A percentile compares a stretch with the other conserved stretches of the same genome.
Evolutionary conservation across 2,797 vertebrate species (phyloP).

Genomic region (Acipenser oxyrinchus): DNA sequence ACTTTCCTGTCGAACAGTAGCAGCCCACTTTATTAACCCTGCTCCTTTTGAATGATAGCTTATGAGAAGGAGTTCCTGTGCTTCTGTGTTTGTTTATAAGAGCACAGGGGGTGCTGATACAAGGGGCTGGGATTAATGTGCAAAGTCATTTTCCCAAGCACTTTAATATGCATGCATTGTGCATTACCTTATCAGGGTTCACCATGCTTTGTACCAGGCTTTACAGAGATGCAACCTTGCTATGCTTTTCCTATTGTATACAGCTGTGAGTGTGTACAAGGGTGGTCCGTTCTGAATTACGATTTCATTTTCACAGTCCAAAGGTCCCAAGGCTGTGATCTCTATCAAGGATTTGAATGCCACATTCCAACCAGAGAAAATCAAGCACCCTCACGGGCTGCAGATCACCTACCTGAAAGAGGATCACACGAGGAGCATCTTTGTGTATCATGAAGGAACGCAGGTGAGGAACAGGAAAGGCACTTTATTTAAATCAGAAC

Average conservation of each 20-base stretch:
- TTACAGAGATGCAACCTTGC: neutral
- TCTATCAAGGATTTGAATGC: slow-evolving; percentile 74
- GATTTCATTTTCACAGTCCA: slow-evolving; percentile 46
- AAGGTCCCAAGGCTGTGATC: slow-evolving; percentile 76
- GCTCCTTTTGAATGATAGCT: no score
- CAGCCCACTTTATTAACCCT: no score
- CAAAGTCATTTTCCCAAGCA: no score
- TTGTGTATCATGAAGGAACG: slow-evolving; percentile 76
- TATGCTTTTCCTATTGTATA: neutral
- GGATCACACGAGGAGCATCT: slow-evolving; percentile 70
- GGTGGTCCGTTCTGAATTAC: neutral
- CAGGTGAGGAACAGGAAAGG: slow-evolving; percentile 53
- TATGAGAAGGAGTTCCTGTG: no score
- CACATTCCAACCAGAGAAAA: slow-evolving; percentile 83
- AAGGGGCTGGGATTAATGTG: no score
- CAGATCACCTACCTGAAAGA: slow-evolving; percentile 73
- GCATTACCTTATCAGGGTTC: no score
- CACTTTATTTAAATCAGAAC: neutral
- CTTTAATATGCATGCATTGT: no score
- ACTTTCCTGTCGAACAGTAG: no score
- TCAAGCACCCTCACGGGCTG: slow-evolving; percentile 70
- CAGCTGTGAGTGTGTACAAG: neutral
- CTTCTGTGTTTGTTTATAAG: no score
- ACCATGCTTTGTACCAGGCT: no score
- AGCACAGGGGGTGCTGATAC: no score